Base-by-base conservation (phyloP, 2,888 invertebrate genomes). In the Synanthedon formicaeformis region DNA sequence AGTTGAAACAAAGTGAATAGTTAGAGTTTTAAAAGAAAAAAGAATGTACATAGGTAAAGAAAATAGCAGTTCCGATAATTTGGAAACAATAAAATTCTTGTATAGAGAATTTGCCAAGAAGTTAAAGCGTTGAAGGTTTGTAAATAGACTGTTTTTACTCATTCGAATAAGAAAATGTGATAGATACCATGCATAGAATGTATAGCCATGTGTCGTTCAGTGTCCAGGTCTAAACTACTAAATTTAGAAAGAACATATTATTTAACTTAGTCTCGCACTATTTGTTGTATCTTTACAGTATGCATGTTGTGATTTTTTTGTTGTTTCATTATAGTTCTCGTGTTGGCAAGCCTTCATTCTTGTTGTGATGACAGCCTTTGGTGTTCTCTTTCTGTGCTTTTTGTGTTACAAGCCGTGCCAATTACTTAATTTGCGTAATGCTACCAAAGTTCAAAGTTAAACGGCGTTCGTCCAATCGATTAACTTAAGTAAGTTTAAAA, bases 371-470 rank as follows among this genome's bases (percentile, higher is more conserved):
- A 73, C 75, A 69, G 75, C 66, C 61, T 66, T 67, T 62, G 65
- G 75, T 81, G 78, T 74, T 64, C 58, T 73, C 74, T 66, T 68
- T 67, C 70, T 71, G 84, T 84, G 84, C 81, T 76, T 65, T 72
- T 73, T 65, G 68, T 80, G 83, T 78, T 78, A 65, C 62, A 82
- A 84, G 84, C 83, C 76, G 86, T 86, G 86, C 84, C 75, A 75
- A 81, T 75, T 67, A 71, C 64, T 61, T 69, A 27, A 13, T 12
- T n/a, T 67, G 65, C 67, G 71, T 73, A 78, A 71, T 75, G 77
- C 76, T 67, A 77, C 73, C 74, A 78, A 76, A 72, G 61, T 59
- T 27, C 14, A 14, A 45, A 14, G 14, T 45, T 13, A 45, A 45
- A 13, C 45, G 45, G 14, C 41, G 13, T n/a, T 45, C 8, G 45